Percentiles rank a stretch among this genome's conserved stretches.
Evolutionary conservation across 2,888 invertebrate genomes (phyloP).

Genomic region (Drosophila sordidapex): DNA sequence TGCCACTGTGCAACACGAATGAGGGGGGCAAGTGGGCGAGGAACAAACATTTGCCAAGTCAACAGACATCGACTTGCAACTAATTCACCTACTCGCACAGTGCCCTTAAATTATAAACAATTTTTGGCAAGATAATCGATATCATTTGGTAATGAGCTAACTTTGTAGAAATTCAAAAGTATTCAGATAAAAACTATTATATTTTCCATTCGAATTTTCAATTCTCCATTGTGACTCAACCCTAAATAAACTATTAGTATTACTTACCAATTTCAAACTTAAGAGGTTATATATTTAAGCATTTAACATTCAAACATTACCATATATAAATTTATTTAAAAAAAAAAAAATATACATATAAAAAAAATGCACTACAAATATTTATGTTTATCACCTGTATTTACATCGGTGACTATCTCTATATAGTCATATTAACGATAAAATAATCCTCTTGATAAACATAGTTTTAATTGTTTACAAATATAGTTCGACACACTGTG

Average conservation of each 20-base stretch:
- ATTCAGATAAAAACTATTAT: background rate
- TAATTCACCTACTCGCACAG: constrained; percentile 32
- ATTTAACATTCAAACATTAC: background rate
- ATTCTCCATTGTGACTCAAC: background rate
- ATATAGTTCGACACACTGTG: constrained; percentile 25
- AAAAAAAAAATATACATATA: background rate
- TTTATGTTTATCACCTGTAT: background rate
- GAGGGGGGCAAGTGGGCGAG: constrained; percentile 49
- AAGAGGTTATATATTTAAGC: background rate
- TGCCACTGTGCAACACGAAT: constrained; percentile 26
- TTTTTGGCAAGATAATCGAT: background rate
- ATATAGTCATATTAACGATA: background rate
- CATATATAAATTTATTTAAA: background rate
- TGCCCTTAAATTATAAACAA: constrained; percentile 8
- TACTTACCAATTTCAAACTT: background rate
- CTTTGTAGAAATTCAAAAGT: background rate
- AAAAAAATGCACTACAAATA: background rate
- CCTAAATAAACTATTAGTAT: too few species aligned
- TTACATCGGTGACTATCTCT: background rate
- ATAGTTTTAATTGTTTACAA: background rate
- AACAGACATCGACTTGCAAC: constrained; percentile 39
- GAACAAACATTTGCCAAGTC: constrained; percentile 50
- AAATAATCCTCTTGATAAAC: background rate
- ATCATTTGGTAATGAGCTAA: background rate
- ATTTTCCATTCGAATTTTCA: background rate